Base-by-base conservation (phyloP, 2,113 vertebrate species). In the Psittacara wagleri region DNA sequence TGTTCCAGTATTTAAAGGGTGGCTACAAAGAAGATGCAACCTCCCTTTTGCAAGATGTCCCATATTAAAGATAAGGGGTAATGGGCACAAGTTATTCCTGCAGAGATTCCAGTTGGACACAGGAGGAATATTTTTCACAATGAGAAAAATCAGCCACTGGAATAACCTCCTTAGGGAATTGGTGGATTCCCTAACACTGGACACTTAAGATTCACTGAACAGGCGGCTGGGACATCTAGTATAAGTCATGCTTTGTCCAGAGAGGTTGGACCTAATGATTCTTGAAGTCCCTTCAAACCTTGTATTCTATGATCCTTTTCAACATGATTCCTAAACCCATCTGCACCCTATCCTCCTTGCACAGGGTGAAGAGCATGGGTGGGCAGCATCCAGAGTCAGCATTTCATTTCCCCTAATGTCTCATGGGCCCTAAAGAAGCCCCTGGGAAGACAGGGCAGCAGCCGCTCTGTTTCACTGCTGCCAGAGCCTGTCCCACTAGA, bases 401-500 rank as follows among this genome's bases (percentile, higher is more conserved):
- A 54, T 59, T 92, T 88, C 11, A 31, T 43, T 46, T 29, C 31
- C 25, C 24, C 11, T 61, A 7, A 64, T 69, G 73, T 59, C 55
- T 90, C 55, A 51, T n/a, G 1, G 0, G 7, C 25, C 27, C 29
- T 91, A n/a, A 68, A 66, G 33, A 67, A 62, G 16, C 4, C 17
- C 17, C 31, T 66, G 33, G 35, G 52, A 87, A 66, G 49, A 10
- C 13, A 62, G 43, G 35, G 5, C 33, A 6, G 73, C 37, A 48
- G 54, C 43, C 19, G 2, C 59, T 17, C 39, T 3, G 8, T 55
- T 73, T 55, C 75, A 31, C 43, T 14, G 72, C 57, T 76, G 49
- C 29, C 15, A 9, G 54, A 41, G 82, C 81, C 81, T 79, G 51
- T 74, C 95, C 97, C 97, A 46, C 97, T 97, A 97, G 97, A 93